Evolutionary conservation across 2,888 invertebrate species (phyloP).

Genomic region (Dolomedes plantarius): DNA sequence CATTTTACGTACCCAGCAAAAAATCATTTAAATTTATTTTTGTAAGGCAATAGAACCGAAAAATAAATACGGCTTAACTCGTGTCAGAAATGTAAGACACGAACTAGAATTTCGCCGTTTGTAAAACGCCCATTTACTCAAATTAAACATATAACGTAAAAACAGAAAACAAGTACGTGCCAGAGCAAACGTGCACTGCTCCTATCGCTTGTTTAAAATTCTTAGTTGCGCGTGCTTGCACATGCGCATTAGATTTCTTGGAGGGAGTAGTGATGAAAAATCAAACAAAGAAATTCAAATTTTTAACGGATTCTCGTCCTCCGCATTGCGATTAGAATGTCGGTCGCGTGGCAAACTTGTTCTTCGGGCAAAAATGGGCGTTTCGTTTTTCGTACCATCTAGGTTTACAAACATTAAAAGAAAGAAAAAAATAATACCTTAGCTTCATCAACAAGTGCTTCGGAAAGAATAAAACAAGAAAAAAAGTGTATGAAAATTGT

Average conservation of each 20-base stretch:
- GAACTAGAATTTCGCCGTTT: no score
- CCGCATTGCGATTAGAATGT: slow-evolving; percentile 1
- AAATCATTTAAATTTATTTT: no score
- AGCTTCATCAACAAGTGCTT: slow-evolving; percentile 16
- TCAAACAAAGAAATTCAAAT: neutral
- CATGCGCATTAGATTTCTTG: neutral
- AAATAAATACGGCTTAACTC: no score
- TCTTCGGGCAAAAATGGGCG: slow-evolving; percentile 15
- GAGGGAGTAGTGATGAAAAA: neutral
- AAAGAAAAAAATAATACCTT: slow-evolving; percentile 15
- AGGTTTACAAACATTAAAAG: slow-evolving; percentile 16
- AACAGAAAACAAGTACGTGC: neutral
- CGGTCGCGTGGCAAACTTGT: slow-evolving; percentile 18
- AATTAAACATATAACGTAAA: no score
- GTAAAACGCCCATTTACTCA: no score
- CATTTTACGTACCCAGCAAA: no score
- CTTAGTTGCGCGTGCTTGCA: neutral
- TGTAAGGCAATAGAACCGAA: no score
- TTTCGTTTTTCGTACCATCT: neutral
- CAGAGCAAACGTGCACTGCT: neutral
- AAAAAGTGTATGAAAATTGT: neutral
- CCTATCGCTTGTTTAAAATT: neutral
- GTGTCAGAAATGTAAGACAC: no score
- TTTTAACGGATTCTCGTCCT: slow-evolving; percentile 20
- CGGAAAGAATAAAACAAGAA: neutral